Conservation (phyloP, 2,113 vertebrate genomes). For the Centropus unirufus region DNA sequence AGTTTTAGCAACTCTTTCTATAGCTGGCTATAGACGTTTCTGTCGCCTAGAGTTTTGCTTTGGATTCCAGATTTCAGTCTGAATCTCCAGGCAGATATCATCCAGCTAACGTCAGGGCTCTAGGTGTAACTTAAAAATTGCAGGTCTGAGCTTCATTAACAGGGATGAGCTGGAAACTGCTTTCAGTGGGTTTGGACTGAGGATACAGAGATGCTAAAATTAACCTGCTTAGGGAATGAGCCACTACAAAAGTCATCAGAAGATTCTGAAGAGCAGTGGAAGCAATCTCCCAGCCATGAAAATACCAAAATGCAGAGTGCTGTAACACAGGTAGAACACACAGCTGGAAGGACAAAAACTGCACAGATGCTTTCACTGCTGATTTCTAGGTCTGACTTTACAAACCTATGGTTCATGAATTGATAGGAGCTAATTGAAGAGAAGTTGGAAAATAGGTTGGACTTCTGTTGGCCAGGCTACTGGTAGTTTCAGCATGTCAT, state of each 20-base stretch:
- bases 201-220: background rate
- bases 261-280: background rate
- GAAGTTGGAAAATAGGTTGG: rapidly evolving
- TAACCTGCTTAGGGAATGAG: background rate
- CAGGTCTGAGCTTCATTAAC: background rate
- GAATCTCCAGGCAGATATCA: background rate
- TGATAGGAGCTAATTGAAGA: background rate
- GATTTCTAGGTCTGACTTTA: background rate
- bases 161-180: background rate
- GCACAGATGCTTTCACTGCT: background rate
- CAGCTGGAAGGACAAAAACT: background rate
- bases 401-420: background rate
- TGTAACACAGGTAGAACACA: rapidly evolving
- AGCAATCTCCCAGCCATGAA: background rate
- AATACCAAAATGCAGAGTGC: background rate
- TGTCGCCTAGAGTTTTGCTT: background rate
- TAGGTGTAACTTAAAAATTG: background rate
- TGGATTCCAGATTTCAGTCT: background rate
- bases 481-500: rapidly evolving
- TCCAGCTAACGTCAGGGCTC: background rate
- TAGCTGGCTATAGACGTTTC: background rate
- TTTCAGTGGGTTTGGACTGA: background rate
- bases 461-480: rapidly evolving
- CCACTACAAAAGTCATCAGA: background rate
- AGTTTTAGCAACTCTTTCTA: background rate